Base-by-base conservation (phyloP, 2,113 vertebrate species). In the Picathartes gymnocephalus region DNA sequence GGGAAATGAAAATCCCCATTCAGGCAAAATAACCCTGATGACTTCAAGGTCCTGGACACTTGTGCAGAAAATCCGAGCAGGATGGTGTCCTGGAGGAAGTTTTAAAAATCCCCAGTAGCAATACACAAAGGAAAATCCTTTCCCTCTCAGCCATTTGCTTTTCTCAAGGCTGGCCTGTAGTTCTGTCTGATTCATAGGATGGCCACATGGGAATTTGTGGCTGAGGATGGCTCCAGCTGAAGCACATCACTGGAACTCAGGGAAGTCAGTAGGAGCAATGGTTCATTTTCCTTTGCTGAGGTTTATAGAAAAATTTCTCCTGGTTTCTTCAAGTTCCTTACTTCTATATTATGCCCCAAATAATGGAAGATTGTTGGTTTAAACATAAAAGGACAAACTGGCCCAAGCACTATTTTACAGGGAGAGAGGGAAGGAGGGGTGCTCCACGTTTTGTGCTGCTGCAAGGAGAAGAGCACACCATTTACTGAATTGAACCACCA, bases 161-260 rank as follows among this genome's bases (percentile, higher is more conserved):
- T 65, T 28, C 69, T 73, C 10, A 17, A 56, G 25, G 31, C 39
- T 74, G 30, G 33, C 10, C 30, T 4, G 5, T 44, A 21, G 31
- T 15, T 68, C 44, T 18, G 5, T 10, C 44, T 10, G 42, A 13
- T 19, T 44, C 5, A 8, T 4, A 51, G 73, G 81, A 15, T 15
- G 60, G 44, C 11, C 1, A 3, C 5, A 13, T 3, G 20, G 28
- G 20, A 35, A 28, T 11, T 12, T 0, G 0, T 30, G n/a, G 3
- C 22, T 7, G 4, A 54, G 54, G 60, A 50, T 11, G 30, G 13
- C 15, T 76, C 35, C 69, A 21, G 77, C 51, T 70, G 68, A 65
- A 82, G 53, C 13, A 3, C 10, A 19, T 44, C 51, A 11, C 51
- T 74, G 35, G 15, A 40, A 71, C 10, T 1, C 0, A 21, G 58